Base-by-base conservation (phyloP, 2,113 vertebrate genomes). In the Mionectes macconnelli region DNA sequence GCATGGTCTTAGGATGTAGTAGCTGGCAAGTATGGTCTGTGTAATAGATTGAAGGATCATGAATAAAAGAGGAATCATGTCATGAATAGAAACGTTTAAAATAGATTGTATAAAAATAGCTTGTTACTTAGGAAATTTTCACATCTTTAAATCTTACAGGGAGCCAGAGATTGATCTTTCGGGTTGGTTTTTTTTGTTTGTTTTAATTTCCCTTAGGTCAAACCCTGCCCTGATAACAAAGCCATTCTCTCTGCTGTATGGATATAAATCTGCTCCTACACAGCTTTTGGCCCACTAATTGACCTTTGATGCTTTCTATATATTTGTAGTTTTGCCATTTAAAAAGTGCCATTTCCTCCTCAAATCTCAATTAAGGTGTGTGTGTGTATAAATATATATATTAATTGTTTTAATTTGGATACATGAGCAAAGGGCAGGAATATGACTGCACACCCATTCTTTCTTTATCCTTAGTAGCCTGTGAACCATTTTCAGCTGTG, bases 101-200 rank as follows among this genome's bases (percentile, higher is more conserved):
- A 95, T 95, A 96, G 95, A 91, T 81, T n/a, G 69, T 75, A 83
- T 78, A 96, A 96, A 95, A 96, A 96, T 95, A 97, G 84, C 92
- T 93, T 86, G 90, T 92, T 96, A 93, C 93, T 94, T 97, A 84
- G 92, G 91, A 93, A 96, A 94, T 92, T 74, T 95, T 96, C 78
- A 74, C 81, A 90, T 94, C 93, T 57, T 93, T 90, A 86, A 81
- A 67, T 67, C 60, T 94, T 89, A 82, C 35, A 87, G 62, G 91
- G 70, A 95, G 39, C 64, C 67, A 57, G 45, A 82, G 75, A 79
- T 63, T 97, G 80, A 85, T 93, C 67, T 91, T 92, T 37, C 92
- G 76, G 74, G 27, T 63, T 63, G 60, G 24, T 11, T 0, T 2
- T 45, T 57, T 62, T 39, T 74, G 28, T 89, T 84, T 74, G 31